A percentile compares a stretch with the other conserved stretches of the same genome.
phyloP scores from a whole-genome alignment of 2,797 vertebrate species.

The Geotrypetes seraphini region DNA sequence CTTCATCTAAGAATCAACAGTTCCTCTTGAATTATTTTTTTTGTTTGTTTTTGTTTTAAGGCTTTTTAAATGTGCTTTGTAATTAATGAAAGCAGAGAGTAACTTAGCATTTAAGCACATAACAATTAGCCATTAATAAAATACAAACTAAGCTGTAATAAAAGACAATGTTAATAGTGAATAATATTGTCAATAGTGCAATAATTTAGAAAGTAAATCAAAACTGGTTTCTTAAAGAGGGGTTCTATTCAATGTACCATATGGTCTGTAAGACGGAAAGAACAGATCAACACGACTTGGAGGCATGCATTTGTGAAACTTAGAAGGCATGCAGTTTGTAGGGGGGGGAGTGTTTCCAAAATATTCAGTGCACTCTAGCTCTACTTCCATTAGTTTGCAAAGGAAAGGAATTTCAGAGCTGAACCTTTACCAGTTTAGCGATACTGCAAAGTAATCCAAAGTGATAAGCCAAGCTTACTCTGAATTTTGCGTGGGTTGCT shows the following conservation, averaged over 20 bases:
- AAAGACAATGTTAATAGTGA: slow-evolving; percentile 64
- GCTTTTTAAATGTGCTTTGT: slow-evolving; percentile 36
- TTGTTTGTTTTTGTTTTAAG: background rate
- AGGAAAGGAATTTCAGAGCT: slow-evolving; percentile 15
- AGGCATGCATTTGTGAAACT: slow-evolving; percentile 53
- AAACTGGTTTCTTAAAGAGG: slow-evolving; percentile 30
- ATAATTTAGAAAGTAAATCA: slow-evolving; percentile 46
- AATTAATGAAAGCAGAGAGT: slow-evolving; percentile 56
- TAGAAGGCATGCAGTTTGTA: slow-evolving; percentile 53
- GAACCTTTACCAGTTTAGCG: slow-evolving; percentile 22
- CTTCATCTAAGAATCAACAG: slow-evolving; percentile 45
- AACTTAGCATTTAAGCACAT: slow-evolving; percentile 47
- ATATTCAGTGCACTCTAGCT: slow-evolving; percentile 19
- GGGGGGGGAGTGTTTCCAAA: too few species aligned
- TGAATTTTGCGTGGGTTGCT: slow-evolving; percentile 20
- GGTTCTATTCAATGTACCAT: slow-evolving; percentile 29
- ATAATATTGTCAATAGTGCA: slow-evolving; percentile 21
- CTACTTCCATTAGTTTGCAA: slow-evolving; percentile 6
- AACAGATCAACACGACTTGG: slow-evolving; percentile 37
- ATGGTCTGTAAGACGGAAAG: slow-evolving; percentile 21
- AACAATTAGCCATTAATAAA: slow-evolving; percentile 58
- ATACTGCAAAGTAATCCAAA: slow-evolving; percentile 30
- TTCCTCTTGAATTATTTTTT: slow-evolving; percentile 25
- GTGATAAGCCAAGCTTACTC: slow-evolving; percentile 30
- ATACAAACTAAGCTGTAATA: slow-evolving; percentile 54